Conservation (phyloP, 2,113 vertebrate species). For the Melanocharis versteri region DNA sequence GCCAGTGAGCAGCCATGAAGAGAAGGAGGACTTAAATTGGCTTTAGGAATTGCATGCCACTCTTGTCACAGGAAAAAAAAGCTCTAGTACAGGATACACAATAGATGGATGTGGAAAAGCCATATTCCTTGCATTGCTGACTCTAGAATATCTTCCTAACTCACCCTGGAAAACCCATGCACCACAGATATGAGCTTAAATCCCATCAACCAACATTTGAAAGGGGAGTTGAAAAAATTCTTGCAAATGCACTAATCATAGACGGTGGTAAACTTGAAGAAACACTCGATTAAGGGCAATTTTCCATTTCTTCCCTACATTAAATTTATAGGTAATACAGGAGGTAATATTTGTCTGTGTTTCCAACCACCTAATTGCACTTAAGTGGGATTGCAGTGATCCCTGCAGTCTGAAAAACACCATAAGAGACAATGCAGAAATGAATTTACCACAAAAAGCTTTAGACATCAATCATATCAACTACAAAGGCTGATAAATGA, state of each 20-base stretch:
- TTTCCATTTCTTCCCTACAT: neutral
- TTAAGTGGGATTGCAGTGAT: neutral
- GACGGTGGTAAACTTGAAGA: neutral
- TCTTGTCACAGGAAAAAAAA: neutral
- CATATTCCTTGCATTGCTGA: accelerated
- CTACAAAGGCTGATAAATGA: neutral
- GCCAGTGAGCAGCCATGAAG: neutral
- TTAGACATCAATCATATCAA: neutral
- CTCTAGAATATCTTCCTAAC: neutral
- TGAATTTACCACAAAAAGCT: neutral
- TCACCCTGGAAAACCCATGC: neutral
- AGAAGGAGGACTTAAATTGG: neutral
- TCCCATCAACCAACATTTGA: neutral
- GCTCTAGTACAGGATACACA: neutral
- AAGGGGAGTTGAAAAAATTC: neutral
- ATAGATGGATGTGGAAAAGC: neutral
- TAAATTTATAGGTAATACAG: neutral
- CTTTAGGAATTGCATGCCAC: neutral
- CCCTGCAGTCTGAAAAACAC: neutral
- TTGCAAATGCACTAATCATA: neutral
- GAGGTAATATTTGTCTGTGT: neutral
- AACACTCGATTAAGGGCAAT: neutral
- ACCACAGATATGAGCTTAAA: neutral
- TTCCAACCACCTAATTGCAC: neutral
- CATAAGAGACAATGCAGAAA: neutral